phyloP scores from a whole-genome alignment of 2,113 vertebrate genomes.

The Pyrgilauda ruficollis region DNA sequence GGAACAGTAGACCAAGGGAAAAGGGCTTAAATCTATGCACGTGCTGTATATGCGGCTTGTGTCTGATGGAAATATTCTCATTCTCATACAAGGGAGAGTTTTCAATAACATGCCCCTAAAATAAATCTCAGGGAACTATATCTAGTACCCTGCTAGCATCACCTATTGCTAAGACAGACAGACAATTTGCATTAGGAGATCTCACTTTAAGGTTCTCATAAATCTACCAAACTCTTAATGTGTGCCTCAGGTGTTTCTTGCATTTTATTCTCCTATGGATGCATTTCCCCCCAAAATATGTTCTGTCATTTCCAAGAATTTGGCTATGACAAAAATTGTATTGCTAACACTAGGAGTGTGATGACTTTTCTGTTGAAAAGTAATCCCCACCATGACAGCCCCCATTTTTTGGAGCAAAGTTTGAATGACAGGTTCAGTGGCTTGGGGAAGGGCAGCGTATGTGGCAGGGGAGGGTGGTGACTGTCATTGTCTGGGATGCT shows the following conservation, averaged over 20 bases:
- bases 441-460: fast-evolving
- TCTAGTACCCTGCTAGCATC: neutral
- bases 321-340: neutral
- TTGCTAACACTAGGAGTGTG: neutral
- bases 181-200: neutral
- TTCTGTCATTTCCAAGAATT: neutral
- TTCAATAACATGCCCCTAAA: neutral
- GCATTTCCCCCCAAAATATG: neutral
- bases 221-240: neutral
- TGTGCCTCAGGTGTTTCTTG: neutral
- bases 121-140: neutral
- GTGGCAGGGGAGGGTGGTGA: neutral
- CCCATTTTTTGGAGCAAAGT: neutral
- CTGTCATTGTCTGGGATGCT: neutral
- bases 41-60: neutral
- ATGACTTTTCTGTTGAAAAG: neutral
- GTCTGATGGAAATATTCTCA: neutral
- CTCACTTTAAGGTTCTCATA: neutral
- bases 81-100: neutral
- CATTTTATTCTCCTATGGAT: neutral
- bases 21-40: neutral
- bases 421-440: neutral
- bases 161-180: neutral
- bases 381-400: neutral
- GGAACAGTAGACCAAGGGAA: neutral